A percentile compares a stretch with the other conserved stretches of the same genome.
phyloP scores from a whole-genome alignment of 2,113 vertebrate genomes.

The Odontesthes bonariensis region DNA sequence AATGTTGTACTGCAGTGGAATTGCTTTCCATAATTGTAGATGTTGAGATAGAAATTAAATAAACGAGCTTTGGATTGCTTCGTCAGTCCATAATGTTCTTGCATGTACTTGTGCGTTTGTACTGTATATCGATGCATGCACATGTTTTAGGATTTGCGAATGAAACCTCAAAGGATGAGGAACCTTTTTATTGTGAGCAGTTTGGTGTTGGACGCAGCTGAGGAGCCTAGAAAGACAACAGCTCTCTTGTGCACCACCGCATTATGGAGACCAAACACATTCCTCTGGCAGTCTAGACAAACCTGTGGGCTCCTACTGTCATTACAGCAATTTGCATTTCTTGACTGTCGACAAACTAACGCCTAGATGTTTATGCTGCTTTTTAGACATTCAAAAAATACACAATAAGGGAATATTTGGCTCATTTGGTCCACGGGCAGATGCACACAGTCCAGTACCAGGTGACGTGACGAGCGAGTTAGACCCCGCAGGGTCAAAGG shows the following conservation, averaged over 20 bases:
- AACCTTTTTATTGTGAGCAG: slow-evolving; percentile 6
- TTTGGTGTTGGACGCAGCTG: slow-evolving; percentile 9
- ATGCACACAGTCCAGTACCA: slow-evolving; percentile 6
- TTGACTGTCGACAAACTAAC: slow-evolving; percentile 44
- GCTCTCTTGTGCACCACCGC: slow-evolving; percentile 49
- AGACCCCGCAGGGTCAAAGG: slow-evolving; percentile 54
- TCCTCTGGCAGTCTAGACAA: slow-evolving; percentile 71
- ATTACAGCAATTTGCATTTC: slow-evolving; percentile 70
- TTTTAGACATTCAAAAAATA: background rate
- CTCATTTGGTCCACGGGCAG: background rate
- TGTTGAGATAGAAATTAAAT: slow-evolving; percentile 22
- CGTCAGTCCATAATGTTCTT: background rate
- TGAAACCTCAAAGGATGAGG: slow-evolving; percentile 17
- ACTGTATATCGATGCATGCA: background rate
- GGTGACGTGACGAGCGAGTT: slow-evolving; percentile 52
- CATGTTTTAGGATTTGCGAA: slow-evolving; percentile 25
- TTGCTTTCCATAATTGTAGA: slow-evolving; percentile 36
- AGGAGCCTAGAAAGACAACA: slow-evolving; percentile 61
- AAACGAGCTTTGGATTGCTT: slow-evolving; percentile 23
- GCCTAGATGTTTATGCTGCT: slow-evolving; percentile 7
- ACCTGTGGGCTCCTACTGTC: slow-evolving; percentile 71
- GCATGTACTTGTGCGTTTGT: background rate
- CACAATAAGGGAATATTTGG: background rate
- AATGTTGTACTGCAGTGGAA: slow-evolving; percentile 29
- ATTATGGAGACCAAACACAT: slow-evolving; percentile 53